These are phyloP conservation scores for Nemapogon koenigi DNA, from an alignment of 2,888 invertebrate genomes.

Conservation along the genomic window DNA sequence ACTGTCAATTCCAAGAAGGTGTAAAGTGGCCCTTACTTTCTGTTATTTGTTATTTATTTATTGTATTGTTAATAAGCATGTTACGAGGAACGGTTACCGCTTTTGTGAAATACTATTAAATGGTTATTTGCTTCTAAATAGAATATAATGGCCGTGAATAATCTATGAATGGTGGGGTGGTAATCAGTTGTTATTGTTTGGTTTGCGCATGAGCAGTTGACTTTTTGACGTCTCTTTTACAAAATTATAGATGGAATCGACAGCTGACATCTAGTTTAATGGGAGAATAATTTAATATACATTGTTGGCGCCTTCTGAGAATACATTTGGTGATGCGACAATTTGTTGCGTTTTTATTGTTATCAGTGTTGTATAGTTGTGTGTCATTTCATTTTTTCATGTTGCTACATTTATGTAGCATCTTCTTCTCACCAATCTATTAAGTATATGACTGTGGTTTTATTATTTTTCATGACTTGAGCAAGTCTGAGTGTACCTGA, in stretches of 20 bases:
- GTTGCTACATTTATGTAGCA: slow-evolving; percentile 1
- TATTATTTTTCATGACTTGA: no score
- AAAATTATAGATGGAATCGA: slow-evolving; percentile 19
- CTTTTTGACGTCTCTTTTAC: slow-evolving; percentile 50
- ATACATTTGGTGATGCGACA: slow-evolving; percentile 28
- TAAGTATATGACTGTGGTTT: no score
- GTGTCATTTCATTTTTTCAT: slow-evolving; percentile 3
- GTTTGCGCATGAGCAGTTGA: slow-evolving; percentile 21
- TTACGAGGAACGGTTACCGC: slow-evolving; percentile 37
- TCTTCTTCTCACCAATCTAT: no score
- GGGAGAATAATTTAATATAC: slow-evolving; percentile 31
- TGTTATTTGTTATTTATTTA: slow-evolving; percentile 59
- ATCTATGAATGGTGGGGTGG: slow-evolving; percentile 45
- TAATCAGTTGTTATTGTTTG: slow-evolving; percentile 33
- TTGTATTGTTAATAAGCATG: slow-evolving; percentile 65
- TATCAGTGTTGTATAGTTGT: slow-evolving; percentile 21
- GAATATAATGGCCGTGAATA: slow-evolving; percentile 62
- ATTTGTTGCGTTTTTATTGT: slow-evolving; percentile 45
- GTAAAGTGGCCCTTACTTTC: slow-evolving; percentile 58
- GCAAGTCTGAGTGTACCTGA: no score
- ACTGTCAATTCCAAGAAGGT: slow-evolving; percentile 60
- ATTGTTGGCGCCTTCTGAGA: slow-evolving; percentile 40
- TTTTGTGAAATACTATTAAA: slow-evolving; percentile 55
- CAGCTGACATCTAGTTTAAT: slow-evolving; percentile 26
- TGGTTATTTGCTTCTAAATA: slow-evolving; percentile 64